Evolutionary conservation across 2,888 invertebrate genomes (phyloP).

Genomic region (Tipula helvola): DNA sequence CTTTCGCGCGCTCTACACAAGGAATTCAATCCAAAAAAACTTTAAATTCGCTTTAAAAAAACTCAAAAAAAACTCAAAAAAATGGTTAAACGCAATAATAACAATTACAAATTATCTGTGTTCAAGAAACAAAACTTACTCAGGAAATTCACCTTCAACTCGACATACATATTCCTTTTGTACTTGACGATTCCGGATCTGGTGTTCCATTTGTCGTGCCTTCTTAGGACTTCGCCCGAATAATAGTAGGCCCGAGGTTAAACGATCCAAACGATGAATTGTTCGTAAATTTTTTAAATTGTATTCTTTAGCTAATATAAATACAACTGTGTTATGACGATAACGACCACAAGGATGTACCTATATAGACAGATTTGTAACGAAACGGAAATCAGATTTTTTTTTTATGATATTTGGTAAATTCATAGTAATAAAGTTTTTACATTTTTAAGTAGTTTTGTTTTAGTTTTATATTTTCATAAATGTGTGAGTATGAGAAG

Average conservation of each 20-base stretch:
- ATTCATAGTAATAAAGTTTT: not conserved
- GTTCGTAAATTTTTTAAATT: slow-evolving; percentile 86
- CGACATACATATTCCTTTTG: slow-evolving; percentile 92
- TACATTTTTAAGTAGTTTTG: not conserved
- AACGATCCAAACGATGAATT: slow-evolving; percentile 89
- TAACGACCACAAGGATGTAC: slow-evolving; percentile 98
- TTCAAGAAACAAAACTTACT: slow-evolving; percentile 44
- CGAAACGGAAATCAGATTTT: not conserved
- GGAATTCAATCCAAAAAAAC: not conserved
- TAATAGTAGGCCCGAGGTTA: slow-evolving; percentile 84
- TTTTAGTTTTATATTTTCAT: not conserved
- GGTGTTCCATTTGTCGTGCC: slow-evolving; percentile 89
- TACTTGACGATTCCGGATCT: slow-evolving; percentile 83
- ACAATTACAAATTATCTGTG: not conserved
- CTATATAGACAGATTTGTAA: slow-evolving; percentile 34
- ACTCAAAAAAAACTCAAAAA: not conserved
- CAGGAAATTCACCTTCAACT: slow-evolving; percentile 88
- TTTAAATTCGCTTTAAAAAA: not conserved
- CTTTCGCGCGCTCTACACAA: not conserved
- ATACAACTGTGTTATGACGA: slow-evolving; percentile 92
- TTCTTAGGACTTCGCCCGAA: slow-evolving; percentile 90
- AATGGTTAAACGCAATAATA: not conserved
- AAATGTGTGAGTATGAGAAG: slow-evolving; percentile 5
- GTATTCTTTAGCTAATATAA: slow-evolving; percentile 92
- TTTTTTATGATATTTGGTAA: not conserved